These are phyloP conservation scores for Tetranychus piercei DNA, from an alignment of 2,888 invertebrate genomes.

Conservation along the genomic window DNA sequence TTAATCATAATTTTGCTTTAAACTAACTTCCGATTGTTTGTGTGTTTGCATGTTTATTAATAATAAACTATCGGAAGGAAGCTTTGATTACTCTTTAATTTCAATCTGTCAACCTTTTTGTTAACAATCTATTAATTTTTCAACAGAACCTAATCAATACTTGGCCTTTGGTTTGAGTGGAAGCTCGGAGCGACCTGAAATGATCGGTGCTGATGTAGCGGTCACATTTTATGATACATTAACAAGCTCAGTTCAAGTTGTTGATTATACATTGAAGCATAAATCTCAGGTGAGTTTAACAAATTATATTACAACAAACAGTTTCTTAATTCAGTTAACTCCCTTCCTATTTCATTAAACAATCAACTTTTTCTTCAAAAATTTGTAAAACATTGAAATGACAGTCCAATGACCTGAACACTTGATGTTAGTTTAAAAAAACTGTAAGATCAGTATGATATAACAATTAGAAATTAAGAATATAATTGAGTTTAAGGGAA, in stretches of 20 bases:
- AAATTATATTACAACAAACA: slow-evolving; percentile 11
- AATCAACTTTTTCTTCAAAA: neutral
- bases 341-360: neutral
- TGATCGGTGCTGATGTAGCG: slow-evolving; percentile 63
- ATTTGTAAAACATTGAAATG: neutral
- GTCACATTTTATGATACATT: slow-evolving; percentile 53
- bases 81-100: neutral
- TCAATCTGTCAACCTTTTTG: neutral
- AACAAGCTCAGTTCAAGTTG: slow-evolving; percentile 45
- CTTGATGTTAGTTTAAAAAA: neutral
- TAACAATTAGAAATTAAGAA: neutral
- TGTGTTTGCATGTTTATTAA: neutral
- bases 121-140: neutral
- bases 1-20: neutral
- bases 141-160: slow-evolving; percentile 40
- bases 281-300: slow-evolving; percentile 37
- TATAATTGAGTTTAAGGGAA: neutral
- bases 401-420: neutral
- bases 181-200: slow-evolving; percentile 40
- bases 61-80: neutral
- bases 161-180: slow-evolving; percentile 73
- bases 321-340: neutral
- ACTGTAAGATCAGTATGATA: neutral
- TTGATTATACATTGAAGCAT: slow-evolving; percentile 67
- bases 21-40: neutral